Base-by-base conservation (phyloP, 2,888 invertebrate species). In the Drosophila leonis region DNA sequence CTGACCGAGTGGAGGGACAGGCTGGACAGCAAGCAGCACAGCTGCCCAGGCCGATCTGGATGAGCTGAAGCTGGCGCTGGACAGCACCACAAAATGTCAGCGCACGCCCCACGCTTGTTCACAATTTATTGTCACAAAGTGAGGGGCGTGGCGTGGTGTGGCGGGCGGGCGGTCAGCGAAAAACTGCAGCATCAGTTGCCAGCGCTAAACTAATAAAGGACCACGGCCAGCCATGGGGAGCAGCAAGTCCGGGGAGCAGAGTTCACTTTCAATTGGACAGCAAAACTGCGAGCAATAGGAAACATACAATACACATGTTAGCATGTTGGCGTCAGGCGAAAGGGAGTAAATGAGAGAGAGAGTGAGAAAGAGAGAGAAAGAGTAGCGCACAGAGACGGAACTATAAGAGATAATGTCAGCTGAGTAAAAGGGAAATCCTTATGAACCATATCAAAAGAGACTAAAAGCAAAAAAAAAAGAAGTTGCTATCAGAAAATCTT, bases 121-220 rank as follows among this genome's bases (percentile, higher is more conserved):
- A 62, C 81, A 83, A 85, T 85, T 85, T 85, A 85, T 83, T 86
- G 84, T 83, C 83, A 78, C 72, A 81, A 77, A 70, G 65, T 15
- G 52, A 2, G 35, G 52, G 52, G 35, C 33, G 51, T 33, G 41
- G n/a, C 39, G 15, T n/a, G 42, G 24, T 24, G 24, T n/a, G 41
- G 8, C 18, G 46, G 29, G 59, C 46, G 55, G 52, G 57, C 71
- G 52, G 35, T n/a, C 66, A 64, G 60, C 54, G 29, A 24, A 39
- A 61, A 56, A 55, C 18, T 57, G 75, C 63, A 44, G 63, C 67
- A 78, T 57, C 63, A 75, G 60, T 55, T 37, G 67, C 33, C 78
- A 57, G 18, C 72, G 56, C 78, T 67, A 75, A 75, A 75, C 67
- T 78, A 75, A 75, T 75, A 72, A 62, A 63, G 60, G 72, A 63